Evolutionary conservation across 2,888 invertebrate genomes (phyloP), one percentile per base, ranked within the genome.

Genomic region (Pyrrhosoma nymphula): DNA sequence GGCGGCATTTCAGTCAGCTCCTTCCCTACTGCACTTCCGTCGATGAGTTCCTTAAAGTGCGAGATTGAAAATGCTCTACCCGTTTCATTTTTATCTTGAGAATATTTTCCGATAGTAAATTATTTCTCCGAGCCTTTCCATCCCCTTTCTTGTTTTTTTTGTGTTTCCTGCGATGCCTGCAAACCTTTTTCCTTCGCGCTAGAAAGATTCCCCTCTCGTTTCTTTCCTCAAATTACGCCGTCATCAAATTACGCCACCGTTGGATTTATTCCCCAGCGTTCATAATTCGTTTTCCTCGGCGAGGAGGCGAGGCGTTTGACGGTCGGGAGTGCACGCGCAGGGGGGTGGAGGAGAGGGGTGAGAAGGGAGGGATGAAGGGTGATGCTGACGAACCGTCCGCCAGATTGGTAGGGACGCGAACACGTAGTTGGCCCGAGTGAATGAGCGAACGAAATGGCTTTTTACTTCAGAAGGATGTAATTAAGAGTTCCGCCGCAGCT

Each of bases 381-480:
- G 47, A 47, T 47, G 47, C 47, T 47, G 47, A 47, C 47, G 47
- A 47, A 47, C 47, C 47, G n/a, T 26, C n/a, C 69, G 10, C 12
- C 82, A 35, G 30, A 16, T 2, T 47, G 10, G 82, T 16, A 82
- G 30, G 82, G 30, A 18, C 35, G 82, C 82, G 35, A 35, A 30
- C 82, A 35, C 82, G 82, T 14, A 82, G 82, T 82, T 82, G 82
- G 30, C 35, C 35, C 30, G 82, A 82, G 82, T 18, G 82, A 82
- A 82, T 82, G 82, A 82, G 18, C 26, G 82, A 82, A 69, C n/a
- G 69, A n/a, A 69, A 35, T 35, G 82, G 82, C 82, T 35, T 82
- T 82, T 82, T 82, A 18, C 82, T 16, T 35, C 82, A 12, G 12
- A 18, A 14, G 82, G 82, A 35, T 35, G 35, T 35, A 82, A 82